These are phyloP conservation scores for mouse (Mus musculus) DNA, from an alignment of 2,113 vertebrate genomes.

Conservation along the genomic window DNA sequence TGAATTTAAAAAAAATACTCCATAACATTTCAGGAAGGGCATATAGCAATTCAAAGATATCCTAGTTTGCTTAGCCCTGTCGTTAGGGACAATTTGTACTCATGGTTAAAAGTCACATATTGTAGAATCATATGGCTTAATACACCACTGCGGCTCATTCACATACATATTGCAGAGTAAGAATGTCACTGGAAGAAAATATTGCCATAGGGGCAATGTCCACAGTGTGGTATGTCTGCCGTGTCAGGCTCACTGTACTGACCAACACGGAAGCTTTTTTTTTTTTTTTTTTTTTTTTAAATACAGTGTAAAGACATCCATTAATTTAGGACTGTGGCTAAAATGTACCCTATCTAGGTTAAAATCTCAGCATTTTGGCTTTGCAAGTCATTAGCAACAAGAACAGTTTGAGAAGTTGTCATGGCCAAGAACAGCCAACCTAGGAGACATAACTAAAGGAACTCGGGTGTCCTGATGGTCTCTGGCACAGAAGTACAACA, in stretches of 20 bases:
- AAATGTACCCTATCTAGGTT: background rate
- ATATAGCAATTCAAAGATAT: constrained; percentile 3
- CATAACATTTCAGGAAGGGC: background rate
- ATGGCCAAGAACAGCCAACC: background rate
- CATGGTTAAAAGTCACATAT: background rate
- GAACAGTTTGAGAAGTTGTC: background rate
- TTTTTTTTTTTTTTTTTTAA: background rate
- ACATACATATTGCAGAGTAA: background rate
- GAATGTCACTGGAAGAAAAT: background rate
- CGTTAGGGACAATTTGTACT: background rate
- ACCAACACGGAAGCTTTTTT: background rate
- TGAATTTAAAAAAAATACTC: constrained; percentile 64
- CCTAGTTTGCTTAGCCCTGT: background rate
- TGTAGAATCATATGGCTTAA: background rate
- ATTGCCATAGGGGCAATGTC: background rate
- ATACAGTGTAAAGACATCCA: background rate
- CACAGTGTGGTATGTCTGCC: background rate
- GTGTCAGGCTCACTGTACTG: background rate
- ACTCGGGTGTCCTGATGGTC: background rate
- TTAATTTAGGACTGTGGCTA: constrained; percentile 32
- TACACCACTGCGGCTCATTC: background rate
- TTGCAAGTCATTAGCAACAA: background rate
- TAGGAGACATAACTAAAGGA: background rate
- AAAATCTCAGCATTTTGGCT: constrained; percentile 16
- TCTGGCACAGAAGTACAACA: background rate